phyloP scores from a whole-genome alignment of 2,113 vertebrate species.

The Tinamus guttatus region DNA sequence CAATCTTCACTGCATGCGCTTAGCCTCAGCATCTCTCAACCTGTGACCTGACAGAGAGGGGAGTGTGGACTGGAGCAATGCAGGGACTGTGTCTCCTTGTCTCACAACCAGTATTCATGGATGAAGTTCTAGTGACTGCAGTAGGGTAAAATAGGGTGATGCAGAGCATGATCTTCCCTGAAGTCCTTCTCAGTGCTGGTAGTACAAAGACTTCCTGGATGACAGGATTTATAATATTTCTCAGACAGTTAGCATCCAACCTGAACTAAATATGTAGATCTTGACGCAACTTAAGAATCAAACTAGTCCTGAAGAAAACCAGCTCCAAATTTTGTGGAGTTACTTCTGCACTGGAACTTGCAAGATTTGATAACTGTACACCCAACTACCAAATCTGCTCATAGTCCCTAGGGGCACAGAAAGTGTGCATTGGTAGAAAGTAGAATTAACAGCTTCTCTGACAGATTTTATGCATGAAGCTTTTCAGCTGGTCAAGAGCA shows the following conservation, averaged over 20 bases:
- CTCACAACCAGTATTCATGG: neutral
- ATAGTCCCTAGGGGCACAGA: neutral
- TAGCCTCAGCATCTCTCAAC: neutral
- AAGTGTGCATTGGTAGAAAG: neutral
- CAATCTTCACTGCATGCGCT: neutral
- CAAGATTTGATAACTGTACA: neutral
- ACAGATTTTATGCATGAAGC: conserved; percentile 32
- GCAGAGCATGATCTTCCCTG: neutral
- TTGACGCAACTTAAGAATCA: neutral
- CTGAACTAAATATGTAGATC: neutral
- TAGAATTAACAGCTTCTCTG: conserved; percentile 32
- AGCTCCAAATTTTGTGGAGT: neutral
- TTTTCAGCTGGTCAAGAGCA: conserved; percentile 55
- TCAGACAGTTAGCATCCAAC: neutral
- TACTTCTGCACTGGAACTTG: neutral
- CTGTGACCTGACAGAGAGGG: neutral
- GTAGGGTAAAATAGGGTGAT: neutral
- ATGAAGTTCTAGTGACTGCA: neutral
- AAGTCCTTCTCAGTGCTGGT: neutral
- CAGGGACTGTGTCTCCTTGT: neutral
- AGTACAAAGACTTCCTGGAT: neutral
- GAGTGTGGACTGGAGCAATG: neutral
- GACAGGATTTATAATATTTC: neutral
- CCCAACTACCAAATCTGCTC: neutral
- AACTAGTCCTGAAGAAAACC: neutral